phyloP scores from a whole-genome alignment of 2,113 vertebrate genomes.

The Corythaixoides concolor region DNA sequence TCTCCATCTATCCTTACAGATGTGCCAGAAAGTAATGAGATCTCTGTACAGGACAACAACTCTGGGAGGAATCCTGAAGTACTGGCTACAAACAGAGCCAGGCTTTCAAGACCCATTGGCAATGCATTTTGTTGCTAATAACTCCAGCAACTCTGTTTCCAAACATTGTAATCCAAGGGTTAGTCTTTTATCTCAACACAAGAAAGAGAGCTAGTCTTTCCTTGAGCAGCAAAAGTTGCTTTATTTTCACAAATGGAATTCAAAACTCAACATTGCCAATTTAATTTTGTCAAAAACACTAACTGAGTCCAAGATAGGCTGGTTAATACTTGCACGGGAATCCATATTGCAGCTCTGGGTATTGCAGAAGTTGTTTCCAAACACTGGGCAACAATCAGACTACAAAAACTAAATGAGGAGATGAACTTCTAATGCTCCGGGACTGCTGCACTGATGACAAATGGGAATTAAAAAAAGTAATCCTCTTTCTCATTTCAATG shows the following conservation, averaged over 20 bases:
- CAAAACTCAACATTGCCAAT: not conserved
- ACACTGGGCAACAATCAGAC: not conserved
- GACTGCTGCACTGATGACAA: not conserved
- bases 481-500: not conserved
- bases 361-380: slow-evolving; percentile 14
- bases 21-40: not conserved
- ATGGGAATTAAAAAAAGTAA: not conserved
- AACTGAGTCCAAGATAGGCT: not conserved
- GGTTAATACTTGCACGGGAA: not conserved
- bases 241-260: not conserved
- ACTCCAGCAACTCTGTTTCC: not conserved
- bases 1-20: not conserved
- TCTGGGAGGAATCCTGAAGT: not conserved
- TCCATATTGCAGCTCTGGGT: not conserved
- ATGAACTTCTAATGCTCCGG: not conserved
- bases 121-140: not conserved
- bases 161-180: not conserved
- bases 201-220: not conserved
- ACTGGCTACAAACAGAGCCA: not conserved
- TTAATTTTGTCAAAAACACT: not conserved
- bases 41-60: not conserved
- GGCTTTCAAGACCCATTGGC: not conserved
- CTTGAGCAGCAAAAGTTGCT: not conserved
- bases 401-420: not conserved
- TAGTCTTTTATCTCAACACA: not conserved